A percentile compares a stretch with the other conserved stretches of the same genome.
Evolutionary conservation across 1,140 invertebrate species (phyloP).

Genomic region (Caerostris darwini): DNA sequence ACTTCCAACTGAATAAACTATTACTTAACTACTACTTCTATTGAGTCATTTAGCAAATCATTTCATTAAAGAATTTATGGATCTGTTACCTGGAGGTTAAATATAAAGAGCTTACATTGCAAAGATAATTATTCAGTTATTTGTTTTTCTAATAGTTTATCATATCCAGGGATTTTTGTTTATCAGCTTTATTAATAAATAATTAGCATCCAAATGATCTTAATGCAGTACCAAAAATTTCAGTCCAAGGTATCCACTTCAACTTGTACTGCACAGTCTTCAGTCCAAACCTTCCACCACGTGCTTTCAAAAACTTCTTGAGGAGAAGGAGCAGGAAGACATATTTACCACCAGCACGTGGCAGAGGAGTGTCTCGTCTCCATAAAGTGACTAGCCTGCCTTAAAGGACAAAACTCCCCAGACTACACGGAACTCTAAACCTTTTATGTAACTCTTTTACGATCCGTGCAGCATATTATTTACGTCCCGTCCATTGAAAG

Average conservation of each 20-base stretch:
- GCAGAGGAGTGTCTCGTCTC: not conserved
- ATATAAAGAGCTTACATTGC: too few relatives aligned
- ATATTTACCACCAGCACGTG: slow-evolving; percentile 12
- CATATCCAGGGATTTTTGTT: too few relatives aligned
- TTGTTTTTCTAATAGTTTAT: too few relatives aligned
- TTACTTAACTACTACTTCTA: too few relatives aligned
- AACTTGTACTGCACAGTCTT: not conserved
- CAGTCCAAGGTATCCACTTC: not conserved
- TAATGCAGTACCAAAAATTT: not conserved
- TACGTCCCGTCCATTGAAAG: slow-evolving; percentile 50
- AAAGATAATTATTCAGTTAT: too few relatives aligned
- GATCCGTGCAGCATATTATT: slow-evolving; percentile 52
- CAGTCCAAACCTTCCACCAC: not conserved
- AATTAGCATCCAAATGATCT: too few relatives aligned
- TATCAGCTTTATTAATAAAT: too few relatives aligned
- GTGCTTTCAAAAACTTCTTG: not conserved
- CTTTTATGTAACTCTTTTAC: slow-evolving; percentile 57
- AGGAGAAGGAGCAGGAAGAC: not conserved
- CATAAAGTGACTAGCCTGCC: not conserved
- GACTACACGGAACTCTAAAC: slow-evolving; percentile 35
- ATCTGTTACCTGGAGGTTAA: too few relatives aligned
- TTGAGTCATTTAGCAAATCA: too few relatives aligned
- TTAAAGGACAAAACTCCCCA: slow-evolving; percentile 35
- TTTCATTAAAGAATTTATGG: too few relatives aligned
- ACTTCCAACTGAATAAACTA: too few relatives aligned